Percentiles rank a stretch among this genome's conserved stretches.
Conservation (phyloP, 92 coral and sea anemone species). For the Desmophyllum pertusum region DNA sequence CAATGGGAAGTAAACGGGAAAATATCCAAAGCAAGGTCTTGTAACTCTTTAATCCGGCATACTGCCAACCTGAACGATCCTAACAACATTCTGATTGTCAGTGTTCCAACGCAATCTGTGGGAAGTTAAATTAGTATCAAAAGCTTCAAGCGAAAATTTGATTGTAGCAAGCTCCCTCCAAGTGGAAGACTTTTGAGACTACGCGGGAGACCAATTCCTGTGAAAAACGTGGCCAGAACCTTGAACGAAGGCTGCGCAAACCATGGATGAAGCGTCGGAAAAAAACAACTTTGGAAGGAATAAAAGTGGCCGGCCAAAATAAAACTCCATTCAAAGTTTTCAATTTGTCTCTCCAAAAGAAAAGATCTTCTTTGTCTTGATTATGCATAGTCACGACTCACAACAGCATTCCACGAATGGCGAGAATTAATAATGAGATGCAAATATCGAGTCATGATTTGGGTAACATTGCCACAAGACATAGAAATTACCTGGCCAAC, state of each 20-base stretch:
- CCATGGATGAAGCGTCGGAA: conserved; percentile 1
- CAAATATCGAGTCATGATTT: conserved; percentile 24
- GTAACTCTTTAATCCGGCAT: conserved; percentile 28
- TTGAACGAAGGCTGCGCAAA: not conserved
- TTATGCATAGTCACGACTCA: not conserved
- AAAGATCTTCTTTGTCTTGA: conserved; percentile 6
- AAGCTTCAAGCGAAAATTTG: not conserved
- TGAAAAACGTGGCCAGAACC: not conserved
- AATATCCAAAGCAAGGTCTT: conserved; percentile 31
- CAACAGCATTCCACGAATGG: conserved; percentile 2
- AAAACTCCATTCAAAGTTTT: not conserved
- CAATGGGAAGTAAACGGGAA: not conserved
- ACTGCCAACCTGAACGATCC: conserved; percentile 29
- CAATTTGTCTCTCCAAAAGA: conserved; percentile 4
- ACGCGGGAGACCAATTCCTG: not conserved
- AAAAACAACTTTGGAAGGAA: not conserved
- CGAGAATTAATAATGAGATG: not conserved
- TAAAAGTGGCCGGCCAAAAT: conserved; percentile 1
- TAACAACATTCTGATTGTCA: conserved; percentile 31
- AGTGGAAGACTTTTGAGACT: conserved; percentile 16
- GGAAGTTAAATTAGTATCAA: not conserved
- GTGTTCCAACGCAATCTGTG: not conserved
- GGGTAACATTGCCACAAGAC: conserved; percentile 3
- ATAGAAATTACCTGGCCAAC: conserved; percentile 1
- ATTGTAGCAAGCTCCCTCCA: conserved; percentile 13